Base-by-base conservation (phyloP, 92 coral and sea anemone genomes). In the Epizoanthus stellaris region DNA sequence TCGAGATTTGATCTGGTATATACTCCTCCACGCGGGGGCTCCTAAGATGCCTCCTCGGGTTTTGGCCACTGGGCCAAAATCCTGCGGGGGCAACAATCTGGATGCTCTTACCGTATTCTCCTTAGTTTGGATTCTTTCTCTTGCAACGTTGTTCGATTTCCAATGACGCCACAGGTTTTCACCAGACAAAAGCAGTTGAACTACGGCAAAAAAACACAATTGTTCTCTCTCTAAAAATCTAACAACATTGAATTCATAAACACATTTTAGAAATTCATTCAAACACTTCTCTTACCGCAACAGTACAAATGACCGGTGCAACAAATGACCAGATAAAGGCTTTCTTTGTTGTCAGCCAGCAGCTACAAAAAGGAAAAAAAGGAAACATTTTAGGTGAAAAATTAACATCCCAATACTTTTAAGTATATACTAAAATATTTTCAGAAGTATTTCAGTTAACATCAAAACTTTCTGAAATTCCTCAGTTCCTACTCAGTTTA, bases 291-390 rank as follows among this genome's bases (percentile, higher is more conserved):
- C 91, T 84, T 77, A 88, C 91, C 88, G 77, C 52, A 39, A 88
- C 86, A 16, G 82, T 88, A 1, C 68, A 64, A 15, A 88, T 76
- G 16, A 86, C 91, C 8, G 91, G 91, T 0, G 73, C 88, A 19
- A 83, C 88, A 61, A 88, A 88, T 0, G 80, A 71, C 91, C 91
- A 88, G 19, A 88, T 83, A 45, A 88, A 82, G 17, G 85, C 85
- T 70, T 62, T 73, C 20, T 64, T 79, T 2, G 81, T 77, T 36
- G 80, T 76, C 10, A 88, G 79, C 91, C 91, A 88, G 70, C 91
- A 88, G 59, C 91, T 88, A 30, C 42, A 67, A 81, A 19, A 63
- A 81, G 15, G 45, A 34, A 16, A 21, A n/a, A 10, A 10, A 2
- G 4, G 10, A 1, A 61, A 30, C 11, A 5, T 34, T 6, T 49